phyloP scores from a whole-genome alignment of 2,888 invertebrate genomes.

The Apamea sordens region DNA sequence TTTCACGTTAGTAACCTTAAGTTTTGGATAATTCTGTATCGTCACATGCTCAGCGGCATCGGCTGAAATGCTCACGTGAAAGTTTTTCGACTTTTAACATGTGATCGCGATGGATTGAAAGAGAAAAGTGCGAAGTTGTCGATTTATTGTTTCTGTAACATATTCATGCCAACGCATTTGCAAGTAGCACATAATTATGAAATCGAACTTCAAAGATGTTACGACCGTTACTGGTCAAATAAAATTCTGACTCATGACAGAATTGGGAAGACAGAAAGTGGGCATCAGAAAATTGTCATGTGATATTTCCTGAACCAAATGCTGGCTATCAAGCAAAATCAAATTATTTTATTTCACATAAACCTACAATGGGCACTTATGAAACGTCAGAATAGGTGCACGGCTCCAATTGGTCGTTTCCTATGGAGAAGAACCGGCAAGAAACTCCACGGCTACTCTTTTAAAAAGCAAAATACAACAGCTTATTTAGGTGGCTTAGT shows the following conservation, averaged over 20 bases:
- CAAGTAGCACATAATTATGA: conserved; percentile 9
- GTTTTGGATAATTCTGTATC: not conserved
- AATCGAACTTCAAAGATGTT: not conserved
- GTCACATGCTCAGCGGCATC: not conserved
- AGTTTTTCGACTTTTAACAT: not conserved
- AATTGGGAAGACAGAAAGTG: not conserved
- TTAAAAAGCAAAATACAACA: not conserved
- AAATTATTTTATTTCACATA: too few relatives aligned
- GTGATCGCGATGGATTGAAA: conserved; percentile 6
- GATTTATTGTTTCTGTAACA: conserved; percentile 7
- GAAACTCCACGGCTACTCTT: not conserved
- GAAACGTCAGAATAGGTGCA: not conserved
- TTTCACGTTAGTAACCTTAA: too few relatives aligned
- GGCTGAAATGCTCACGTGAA: not conserved
- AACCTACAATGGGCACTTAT: not conserved
- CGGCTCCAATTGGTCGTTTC: not conserved
- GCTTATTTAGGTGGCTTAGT: not conserved
- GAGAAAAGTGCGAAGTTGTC: conserved; percentile 25
- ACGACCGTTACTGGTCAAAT: not conserved
- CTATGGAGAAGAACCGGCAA: not conserved
- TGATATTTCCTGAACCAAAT: not conserved
- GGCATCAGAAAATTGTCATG: not conserved
- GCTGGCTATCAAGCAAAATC: too few relatives aligned
- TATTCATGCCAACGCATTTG: not conserved
- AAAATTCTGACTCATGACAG: not conserved